Conservation (phyloP, 2,888 invertebrate genomes). For the Limenitis camilla region DNA sequence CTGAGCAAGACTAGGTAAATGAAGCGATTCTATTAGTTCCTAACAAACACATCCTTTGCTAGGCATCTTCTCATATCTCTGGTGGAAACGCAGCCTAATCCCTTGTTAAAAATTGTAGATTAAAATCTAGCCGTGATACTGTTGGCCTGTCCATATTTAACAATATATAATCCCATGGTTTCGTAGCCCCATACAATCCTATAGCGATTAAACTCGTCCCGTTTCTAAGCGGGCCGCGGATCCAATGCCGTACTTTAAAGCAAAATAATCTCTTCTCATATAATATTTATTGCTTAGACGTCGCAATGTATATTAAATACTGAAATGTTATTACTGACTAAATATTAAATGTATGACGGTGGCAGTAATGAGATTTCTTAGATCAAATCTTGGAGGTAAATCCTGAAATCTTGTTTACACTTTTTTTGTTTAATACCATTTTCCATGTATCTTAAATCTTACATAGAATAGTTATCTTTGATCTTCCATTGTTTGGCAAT, state of each 20-base stretch:
- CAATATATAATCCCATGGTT: neutral
- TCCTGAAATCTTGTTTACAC: neutral
- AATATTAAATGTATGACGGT: neutral
- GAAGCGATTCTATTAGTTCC: no score
- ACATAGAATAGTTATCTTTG: no score
- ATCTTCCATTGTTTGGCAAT: no score
- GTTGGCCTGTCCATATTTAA: no score
- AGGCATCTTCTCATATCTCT: no score
- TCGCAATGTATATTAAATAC: conserved; percentile 10
- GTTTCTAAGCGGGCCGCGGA: neutral
- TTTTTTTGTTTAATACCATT: neutral
- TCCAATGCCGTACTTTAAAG: neutral
- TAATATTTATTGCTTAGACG: conserved; percentile 6
- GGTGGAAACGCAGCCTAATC: no score
- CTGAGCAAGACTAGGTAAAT: no score
- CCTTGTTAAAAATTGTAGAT: neutral
- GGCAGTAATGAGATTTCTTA: conserved; percentile 3
- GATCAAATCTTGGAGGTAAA: neutral
- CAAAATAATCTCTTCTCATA: conserved; percentile 5
- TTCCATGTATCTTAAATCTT: neutral
- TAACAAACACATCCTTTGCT: no score
- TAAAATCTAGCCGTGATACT: no score
- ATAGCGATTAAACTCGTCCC: neutral
- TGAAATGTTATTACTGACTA: conserved; percentile 1
- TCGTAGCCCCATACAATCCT: neutral